Evolutionary conservation across 1,140 invertebrate genomes (phyloP).

Genomic region (Polypedilum pembai): DNA sequence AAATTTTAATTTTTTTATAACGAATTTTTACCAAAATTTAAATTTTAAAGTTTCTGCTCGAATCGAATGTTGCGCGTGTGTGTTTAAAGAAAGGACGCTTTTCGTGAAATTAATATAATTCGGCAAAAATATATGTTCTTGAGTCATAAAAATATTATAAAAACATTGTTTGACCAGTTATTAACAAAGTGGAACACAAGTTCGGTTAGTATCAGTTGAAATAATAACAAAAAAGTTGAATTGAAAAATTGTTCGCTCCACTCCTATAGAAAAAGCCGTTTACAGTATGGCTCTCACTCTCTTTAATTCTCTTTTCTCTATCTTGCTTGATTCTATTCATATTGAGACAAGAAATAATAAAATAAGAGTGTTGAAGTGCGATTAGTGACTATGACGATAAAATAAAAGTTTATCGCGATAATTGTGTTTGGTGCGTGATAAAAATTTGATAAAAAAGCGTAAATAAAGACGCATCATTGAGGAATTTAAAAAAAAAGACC

Average conservation of each 20-base stretch:
- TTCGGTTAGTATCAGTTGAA: background rate
- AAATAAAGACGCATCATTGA: background rate
- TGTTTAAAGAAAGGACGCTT: background rate
- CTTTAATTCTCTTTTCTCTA: background rate
- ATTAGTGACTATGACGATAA: background rate
- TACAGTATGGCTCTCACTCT: background rate
- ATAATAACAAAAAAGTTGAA: background rate
- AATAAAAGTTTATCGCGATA: slow-evolving; percentile 3
- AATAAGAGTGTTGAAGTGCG: background rate
- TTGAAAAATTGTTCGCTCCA: background rate
- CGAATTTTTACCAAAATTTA: background rate
- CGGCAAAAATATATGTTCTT: background rate
- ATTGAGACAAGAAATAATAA: background rate
- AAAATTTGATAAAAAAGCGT: background rate
- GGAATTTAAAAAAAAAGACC: background rate
- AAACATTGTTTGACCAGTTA: background rate
- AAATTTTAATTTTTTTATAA: too few species aligned
- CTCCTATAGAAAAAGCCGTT: background rate
- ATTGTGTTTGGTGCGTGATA: background rate
- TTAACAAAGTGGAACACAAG: background rate
- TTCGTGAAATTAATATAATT: background rate
- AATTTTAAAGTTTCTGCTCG: background rate
- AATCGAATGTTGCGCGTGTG: background rate
- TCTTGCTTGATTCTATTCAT: background rate
- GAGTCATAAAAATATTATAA: background rate